Conservation (phyloP, 2,113 vertebrate species). For the Colinus virginianus region DNA sequence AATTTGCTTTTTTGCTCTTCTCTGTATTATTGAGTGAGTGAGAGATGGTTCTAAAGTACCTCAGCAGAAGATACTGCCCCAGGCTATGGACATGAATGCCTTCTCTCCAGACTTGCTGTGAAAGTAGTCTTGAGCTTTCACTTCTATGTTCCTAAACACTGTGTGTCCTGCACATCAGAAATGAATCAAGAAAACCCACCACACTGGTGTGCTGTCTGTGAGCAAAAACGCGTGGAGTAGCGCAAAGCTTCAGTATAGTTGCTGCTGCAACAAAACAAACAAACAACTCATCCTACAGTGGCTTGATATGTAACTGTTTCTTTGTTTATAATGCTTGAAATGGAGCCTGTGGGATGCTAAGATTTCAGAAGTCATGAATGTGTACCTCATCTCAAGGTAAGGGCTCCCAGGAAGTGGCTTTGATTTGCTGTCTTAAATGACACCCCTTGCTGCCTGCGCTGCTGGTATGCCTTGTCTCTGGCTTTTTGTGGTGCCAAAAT, state of each 20-base stretch:
- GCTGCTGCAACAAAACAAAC: neutral
- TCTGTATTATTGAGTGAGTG: neutral
- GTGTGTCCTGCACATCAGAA: neutral
- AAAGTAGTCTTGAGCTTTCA: neutral
- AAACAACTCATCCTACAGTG: neutral
- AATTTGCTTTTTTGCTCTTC: neutral
- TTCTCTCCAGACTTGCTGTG: neutral
- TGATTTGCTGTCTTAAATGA: neutral
- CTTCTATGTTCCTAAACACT: neutral
- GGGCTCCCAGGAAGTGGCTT: neutral
- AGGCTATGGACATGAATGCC: rapidly evolving
- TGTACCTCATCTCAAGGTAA: neutral
- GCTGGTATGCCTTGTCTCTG: neutral
- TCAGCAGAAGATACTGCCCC: neutral
- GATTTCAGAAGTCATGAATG: neutral
- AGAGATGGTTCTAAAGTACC: neutral
- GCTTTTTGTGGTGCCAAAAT: neutral
- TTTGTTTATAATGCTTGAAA: neutral
- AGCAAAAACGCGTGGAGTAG: neutral
- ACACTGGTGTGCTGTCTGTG: neutral
- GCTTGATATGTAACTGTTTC: neutral
- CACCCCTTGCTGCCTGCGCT: neutral
- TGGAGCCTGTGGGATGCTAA: neutral
- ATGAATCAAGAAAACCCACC: neutral
- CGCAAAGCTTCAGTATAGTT: neutral